Percentiles rank a stretch among this genome's conserved stretches.
These are phyloP conservation scores for Pterocles orientalis DNA, from an alignment of 2,113 vertebrate genomes.

Conservation along the genomic window DNA sequence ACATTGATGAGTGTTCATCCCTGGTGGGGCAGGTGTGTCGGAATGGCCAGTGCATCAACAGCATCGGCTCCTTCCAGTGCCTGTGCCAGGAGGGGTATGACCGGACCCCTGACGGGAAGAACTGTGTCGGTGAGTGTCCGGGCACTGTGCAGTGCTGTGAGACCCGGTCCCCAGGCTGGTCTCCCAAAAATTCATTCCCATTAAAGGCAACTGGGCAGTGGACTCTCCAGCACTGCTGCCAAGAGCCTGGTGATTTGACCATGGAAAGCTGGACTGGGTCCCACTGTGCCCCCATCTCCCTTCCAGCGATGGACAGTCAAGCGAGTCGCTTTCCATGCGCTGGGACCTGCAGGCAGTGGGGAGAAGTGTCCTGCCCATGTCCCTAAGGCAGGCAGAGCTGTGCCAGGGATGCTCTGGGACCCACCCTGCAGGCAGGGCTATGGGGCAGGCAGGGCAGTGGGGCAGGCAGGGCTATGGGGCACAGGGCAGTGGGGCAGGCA, in stretches of 20 bases:
- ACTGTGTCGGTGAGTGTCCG: slow-evolving; percentile 85
- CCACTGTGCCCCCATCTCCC: not conserved
- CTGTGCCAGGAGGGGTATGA: slow-evolving; percentile 93
- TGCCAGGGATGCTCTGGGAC: not conserved
- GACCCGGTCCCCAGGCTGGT: not conserved
- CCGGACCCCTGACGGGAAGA: slow-evolving; percentile 87
- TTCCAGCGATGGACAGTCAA: not conserved
- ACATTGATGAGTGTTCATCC: slow-evolving; percentile 87
- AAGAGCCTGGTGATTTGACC: not conserved
- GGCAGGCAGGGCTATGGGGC: not conserved
- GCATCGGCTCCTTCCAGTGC: slow-evolving; percentile 90
- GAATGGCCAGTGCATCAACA: slow-evolving; percentile 91
- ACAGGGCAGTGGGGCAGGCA: too few species aligned
- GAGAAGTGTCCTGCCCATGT: not conserved
- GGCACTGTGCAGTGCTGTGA: not conserved
- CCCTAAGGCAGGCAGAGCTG: not conserved
- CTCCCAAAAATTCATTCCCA: not conserved
- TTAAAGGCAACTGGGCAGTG: too few species aligned
- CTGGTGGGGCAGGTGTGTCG: slow-evolving; percentile 89
- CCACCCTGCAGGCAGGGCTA: too few species aligned
- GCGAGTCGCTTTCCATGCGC: accelerated
- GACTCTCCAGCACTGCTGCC: not conserved
- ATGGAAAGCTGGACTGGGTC: not conserved
- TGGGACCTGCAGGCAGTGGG: not conserved
- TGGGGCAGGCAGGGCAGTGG: too few species aligned